phyloP scores from a whole-genome alignment of 2,797 vertebrate genomes.

The Alfaro cultratus region DNA sequence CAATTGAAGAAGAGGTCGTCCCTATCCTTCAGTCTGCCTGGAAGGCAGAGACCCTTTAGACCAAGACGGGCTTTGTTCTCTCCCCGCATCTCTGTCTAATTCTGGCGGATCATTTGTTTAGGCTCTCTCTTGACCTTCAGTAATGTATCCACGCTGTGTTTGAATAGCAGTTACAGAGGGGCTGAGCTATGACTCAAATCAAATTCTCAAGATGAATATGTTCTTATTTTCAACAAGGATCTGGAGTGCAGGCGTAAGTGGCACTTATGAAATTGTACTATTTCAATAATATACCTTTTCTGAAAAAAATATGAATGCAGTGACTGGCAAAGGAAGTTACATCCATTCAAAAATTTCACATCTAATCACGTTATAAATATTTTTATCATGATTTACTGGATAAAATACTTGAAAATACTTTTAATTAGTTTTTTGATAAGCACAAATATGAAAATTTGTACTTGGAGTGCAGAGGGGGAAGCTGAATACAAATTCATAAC shows the following conservation, averaged over 20 bases:
- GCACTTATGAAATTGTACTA: slow-evolving; percentile 29
- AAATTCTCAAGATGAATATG: slow-evolving; percentile 22
- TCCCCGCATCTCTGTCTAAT: slow-evolving; percentile 17
- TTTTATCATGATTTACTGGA: background rate
- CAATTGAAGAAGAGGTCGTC: slow-evolving; percentile 57
- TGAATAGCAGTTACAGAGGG: slow-evolving; percentile 47
- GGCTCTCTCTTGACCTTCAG: slow-evolving; percentile 59
- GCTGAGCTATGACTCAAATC: slow-evolving; percentile 21
- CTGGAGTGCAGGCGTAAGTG: slow-evolving; percentile 3
- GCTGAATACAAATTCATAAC: background rate
- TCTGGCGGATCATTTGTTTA: slow-evolving; percentile 21
- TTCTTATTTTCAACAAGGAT: slow-evolving; percentile 38
- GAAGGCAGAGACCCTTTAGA: slow-evolving; percentile 50
- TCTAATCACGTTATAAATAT: background rate
- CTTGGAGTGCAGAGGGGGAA: too few relatives aligned
- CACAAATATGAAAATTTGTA: too few relatives aligned
- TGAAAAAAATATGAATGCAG: background rate
- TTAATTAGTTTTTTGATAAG: too few relatives aligned
- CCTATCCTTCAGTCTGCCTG: slow-evolving; percentile 52
- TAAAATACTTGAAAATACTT: background rate
- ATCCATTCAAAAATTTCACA: background rate
- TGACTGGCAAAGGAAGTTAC: background rate
- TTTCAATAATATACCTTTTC: background rate
- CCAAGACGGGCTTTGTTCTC: slow-evolving; percentile 43
- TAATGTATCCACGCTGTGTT: slow-evolving; percentile 56